These are phyloP conservation scores for Boleophthalmus pectinirostris DNA, from an alignment of 2,113 vertebrate species.

Conservation along the genomic window DNA sequence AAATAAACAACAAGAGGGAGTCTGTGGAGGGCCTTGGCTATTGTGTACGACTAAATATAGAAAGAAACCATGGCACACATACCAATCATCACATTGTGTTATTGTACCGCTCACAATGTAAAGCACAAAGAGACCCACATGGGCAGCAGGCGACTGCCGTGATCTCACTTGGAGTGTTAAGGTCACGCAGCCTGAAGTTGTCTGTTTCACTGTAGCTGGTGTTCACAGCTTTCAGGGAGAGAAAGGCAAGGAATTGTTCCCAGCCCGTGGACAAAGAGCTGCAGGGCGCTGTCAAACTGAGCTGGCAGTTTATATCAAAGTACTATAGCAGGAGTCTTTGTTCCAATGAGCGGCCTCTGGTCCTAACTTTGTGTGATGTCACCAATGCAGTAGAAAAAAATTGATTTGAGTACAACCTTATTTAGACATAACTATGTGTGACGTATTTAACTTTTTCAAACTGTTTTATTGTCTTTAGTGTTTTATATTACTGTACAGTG, in stretches of 20 bases:
- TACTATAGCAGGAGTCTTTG: conserved; percentile 50
- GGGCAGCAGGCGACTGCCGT: conserved; percentile 53
- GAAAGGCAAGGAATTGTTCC: conserved; percentile 67
- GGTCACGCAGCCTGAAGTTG: conserved; percentile 67
- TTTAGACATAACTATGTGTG: too few relatives aligned
- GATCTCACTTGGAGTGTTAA: conserved; percentile 69
- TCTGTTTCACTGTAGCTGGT: conserved; percentile 49
- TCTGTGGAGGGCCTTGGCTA: conserved; percentile 16
- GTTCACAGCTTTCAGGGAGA: conserved; percentile 63
- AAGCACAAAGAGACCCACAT: conserved; percentile 59
- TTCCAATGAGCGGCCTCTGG: conserved; percentile 32
- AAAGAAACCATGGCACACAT: conserved; percentile 29
- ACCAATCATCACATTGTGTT: conserved; percentile 45
- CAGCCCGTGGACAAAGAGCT: conserved; percentile 57
- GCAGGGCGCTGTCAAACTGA: conserved; percentile 63
- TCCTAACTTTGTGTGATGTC: conserved; percentile 13
- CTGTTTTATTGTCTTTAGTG: too few relatives aligned
- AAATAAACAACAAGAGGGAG: conserved; percentile 13
- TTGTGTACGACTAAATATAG: conserved; percentile 46
- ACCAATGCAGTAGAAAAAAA: not conserved
- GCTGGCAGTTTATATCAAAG: conserved; percentile 75
- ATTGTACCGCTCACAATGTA: conserved; percentile 49
- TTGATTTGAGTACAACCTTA: not conserved
- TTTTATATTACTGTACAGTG: too few relatives aligned
- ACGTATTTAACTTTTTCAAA: too few relatives aligned